Base-by-base conservation (phyloP, 2,888 invertebrate species). In the Heliconius hortense region DNA sequence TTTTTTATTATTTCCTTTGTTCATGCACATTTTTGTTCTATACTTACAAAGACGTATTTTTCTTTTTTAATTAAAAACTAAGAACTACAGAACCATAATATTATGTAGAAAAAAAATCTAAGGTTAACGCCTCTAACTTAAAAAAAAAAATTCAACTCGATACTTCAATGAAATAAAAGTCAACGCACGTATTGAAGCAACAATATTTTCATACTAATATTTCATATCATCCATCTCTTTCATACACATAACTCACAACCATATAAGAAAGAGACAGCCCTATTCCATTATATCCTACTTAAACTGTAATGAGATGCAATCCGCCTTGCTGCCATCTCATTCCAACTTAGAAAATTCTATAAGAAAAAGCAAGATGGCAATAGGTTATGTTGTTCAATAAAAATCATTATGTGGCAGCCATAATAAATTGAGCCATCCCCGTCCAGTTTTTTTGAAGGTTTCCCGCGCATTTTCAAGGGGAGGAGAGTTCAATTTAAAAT, bases 281-380 rank as follows among this genome's bases (percentile, higher is more conserved):
- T 70, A 82, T 80, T 81, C 79, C 74, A 79, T 78, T 79, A 76
- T 79, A 80, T 77, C 78, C 79, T 76, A 82, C 83, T 84, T 82
- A 81, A 81, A 83, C 84, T 82, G 83, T 90, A 90, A 90, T 89
- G 88, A 89, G 89, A 90, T 90, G 88, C 90, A 88, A 86, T 85
- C 84, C 86, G 87, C 89, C 86, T 85, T 86, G 31, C 84, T 80
- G 80, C 81, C 78, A 74, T 77, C 82, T 78, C 75, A 86, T 83
- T 80, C 82, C 78, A 64, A 87, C 82, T 79, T 80, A 69, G 72
- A 28, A 67, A 72, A 71, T 74, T 77, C 76, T 69, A 74, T 75
- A 67, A 7, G 82, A 35, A 71, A 59, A 79, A 87, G 74, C 72
- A 84, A 82, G 86, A 84, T 75, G 75, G 80, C 68, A 59, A 70